phyloP scores from a whole-genome alignment of 2,797 vertebrate species.

The Petrocephalus schoutedeni region DNA sequence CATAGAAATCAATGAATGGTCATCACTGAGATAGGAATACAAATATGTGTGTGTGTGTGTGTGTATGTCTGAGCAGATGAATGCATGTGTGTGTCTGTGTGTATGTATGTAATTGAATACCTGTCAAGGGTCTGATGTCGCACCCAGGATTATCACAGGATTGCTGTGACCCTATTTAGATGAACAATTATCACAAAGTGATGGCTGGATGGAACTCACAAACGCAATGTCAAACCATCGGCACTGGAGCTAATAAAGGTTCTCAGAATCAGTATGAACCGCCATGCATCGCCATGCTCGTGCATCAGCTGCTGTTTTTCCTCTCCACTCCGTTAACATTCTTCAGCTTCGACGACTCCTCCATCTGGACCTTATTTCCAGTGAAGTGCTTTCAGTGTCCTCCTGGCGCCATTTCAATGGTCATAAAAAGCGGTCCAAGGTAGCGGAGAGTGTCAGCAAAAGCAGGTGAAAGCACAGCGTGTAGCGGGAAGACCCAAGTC shows the following conservation, averaged over 20 bases:
- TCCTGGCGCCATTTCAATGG: neutral
- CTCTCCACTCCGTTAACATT: neutral
- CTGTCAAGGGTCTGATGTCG: neutral
- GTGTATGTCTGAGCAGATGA: neutral
- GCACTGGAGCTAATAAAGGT: neutral
- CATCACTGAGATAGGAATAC: too few relatives aligned
- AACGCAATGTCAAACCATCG: neutral
- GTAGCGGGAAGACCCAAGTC: neutral
- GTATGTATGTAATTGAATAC: neutral
- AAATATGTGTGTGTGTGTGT: neutral
- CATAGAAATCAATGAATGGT: too few relatives aligned
- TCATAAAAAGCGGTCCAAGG: neutral
- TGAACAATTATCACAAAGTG: neutral
- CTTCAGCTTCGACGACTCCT: neutral
- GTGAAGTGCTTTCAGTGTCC: constrained; percentile 3
- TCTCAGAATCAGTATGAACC: neutral
- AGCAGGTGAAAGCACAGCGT: too few relatives aligned
- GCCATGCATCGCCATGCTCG: neutral
- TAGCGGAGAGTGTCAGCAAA: neutral
- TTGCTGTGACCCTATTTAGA: neutral
- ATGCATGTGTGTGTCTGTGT: too few relatives aligned
- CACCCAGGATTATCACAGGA: neutral
- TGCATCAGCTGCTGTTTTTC: neutral
- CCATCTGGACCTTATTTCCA: constrained; percentile 3
- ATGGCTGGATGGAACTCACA: neutral